Evolutionary conservation across 2,113 vertebrate species (phyloP).

Genomic region (Sebastes fasciatus): DNA sequence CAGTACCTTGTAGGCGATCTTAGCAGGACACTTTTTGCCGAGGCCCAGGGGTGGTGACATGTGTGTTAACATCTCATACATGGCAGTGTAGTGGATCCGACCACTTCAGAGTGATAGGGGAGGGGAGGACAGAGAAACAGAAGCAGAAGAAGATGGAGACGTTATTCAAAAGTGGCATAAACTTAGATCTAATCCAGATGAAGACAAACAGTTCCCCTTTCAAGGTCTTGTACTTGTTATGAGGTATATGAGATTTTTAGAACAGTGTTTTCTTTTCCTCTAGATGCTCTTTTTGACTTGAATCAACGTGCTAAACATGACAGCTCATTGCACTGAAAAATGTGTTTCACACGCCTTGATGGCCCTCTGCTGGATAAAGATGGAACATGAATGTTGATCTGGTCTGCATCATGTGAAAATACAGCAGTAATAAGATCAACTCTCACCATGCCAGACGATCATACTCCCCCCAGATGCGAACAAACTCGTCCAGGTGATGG

Average conservation of each 20-base stretch:
- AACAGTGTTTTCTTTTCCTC: background rate
- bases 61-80: slow-evolving; percentile 99
- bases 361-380: slow-evolving; percentile 73
- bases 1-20: slow-evolving; percentile 99
- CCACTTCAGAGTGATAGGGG: slow-evolving; percentile 83
- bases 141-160: slow-evolving; percentile 60
- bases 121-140: slow-evolving; percentile 66
- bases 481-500: slow-evolving; percentile 98
- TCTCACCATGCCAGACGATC: slow-evolving; percentile 95
- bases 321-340: background rate
- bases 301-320: background rate
- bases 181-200: background rate
- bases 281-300: background rate
- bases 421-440: background rate
- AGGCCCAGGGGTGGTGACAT: slow-evolving; percentile 99
- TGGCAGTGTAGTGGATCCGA: slow-evolving; percentile 99
- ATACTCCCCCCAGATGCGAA: slow-evolving; percentile 98
- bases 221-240: background rate
- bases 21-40: slow-evolving; percentile 99
- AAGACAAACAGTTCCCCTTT: background rate
- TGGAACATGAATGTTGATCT: slow-evolving; percentile 12
- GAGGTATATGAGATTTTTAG: background rate
- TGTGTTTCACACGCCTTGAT: slow-evolving; percentile 65
- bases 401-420: background rate
- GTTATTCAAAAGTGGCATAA: background rate